Conservation (phyloP, 2,888 invertebrate genomes). For the Cyclophora albipunctata region DNA sequence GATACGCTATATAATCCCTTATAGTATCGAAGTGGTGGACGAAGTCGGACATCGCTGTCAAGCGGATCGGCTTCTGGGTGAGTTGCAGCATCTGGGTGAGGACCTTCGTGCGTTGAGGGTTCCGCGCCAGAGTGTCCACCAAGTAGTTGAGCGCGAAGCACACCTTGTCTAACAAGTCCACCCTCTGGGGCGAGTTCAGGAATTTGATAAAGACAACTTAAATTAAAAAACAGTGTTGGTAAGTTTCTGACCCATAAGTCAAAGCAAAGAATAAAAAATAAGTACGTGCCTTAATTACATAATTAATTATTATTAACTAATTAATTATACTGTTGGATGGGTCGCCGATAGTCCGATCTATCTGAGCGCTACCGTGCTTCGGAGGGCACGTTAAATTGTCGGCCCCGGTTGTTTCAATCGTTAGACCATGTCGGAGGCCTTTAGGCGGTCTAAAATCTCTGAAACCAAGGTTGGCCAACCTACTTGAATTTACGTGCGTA, state of each 20-base stretch:
- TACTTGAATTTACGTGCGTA: too few species aligned
- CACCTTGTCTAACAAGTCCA: constrained; percentile 35
- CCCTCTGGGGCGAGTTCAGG: constrained; percentile 26
- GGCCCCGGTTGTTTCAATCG: too few species aligned
- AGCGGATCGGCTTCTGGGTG: constrained; percentile 37
- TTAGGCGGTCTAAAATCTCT: too few species aligned
- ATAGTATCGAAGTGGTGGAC: constrained; percentile 33
- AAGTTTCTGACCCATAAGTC: too few species aligned
- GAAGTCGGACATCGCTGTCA: constrained; percentile 34
- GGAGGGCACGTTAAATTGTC: too few species aligned
- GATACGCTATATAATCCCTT: constrained; percentile 38
- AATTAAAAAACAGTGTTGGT: too few species aligned
- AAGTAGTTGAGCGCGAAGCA: constrained; percentile 40
- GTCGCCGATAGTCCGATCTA: too few species aligned
- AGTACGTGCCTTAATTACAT: neutral
- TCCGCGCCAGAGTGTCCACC: constrained; percentile 27
- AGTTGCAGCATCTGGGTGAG: constrained; percentile 31
- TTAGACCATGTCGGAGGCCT: too few species aligned
- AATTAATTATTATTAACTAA: neutral
- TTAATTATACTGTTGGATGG: too few species aligned
- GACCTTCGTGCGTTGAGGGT: constrained; percentile 23
- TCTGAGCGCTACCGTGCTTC: too few species aligned
- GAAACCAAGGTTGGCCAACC: too few species aligned
- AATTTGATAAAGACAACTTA: neutral
- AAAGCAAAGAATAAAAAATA: too few species aligned